Conservation (phyloP, 2,888 invertebrate genomes). For the Mystacides longicornis region DNA sequence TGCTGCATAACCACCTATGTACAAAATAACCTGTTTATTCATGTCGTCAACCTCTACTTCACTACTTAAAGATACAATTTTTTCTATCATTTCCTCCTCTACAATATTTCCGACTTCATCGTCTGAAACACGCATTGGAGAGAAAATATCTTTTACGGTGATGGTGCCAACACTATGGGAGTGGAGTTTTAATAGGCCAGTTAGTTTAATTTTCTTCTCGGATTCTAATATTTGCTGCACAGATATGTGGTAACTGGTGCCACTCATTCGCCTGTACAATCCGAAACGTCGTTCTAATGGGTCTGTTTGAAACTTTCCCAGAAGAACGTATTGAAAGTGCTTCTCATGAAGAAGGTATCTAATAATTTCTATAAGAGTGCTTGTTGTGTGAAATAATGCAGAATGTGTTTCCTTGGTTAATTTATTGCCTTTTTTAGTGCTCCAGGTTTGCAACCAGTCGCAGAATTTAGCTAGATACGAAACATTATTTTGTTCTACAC, state of each 20-base stretch:
- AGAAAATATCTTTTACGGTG: neutral
- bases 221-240: neutral
- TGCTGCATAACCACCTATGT: neutral
- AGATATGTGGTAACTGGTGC: neutral
- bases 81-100: neutral
- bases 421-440: neutral
- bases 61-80: neutral
- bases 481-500: neutral
- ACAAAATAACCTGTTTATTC: neutral
- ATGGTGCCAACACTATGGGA: neutral
- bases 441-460: no score
- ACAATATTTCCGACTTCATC: neutral
- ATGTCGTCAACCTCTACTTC: neutral
- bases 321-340: no score
- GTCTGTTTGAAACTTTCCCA: neutral
- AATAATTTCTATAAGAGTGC: no score
- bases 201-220: neutral
- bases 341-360: no score
- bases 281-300: neutral
- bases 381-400: no score
- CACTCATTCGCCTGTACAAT: neutral
- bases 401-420: no score
- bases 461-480: neutral
- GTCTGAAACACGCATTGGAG: neutral
- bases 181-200: neutral